Evolutionary conservation across 1,140 invertebrate genomes (phyloP).

Genomic region (Teleopsis dalmanni): DNA sequence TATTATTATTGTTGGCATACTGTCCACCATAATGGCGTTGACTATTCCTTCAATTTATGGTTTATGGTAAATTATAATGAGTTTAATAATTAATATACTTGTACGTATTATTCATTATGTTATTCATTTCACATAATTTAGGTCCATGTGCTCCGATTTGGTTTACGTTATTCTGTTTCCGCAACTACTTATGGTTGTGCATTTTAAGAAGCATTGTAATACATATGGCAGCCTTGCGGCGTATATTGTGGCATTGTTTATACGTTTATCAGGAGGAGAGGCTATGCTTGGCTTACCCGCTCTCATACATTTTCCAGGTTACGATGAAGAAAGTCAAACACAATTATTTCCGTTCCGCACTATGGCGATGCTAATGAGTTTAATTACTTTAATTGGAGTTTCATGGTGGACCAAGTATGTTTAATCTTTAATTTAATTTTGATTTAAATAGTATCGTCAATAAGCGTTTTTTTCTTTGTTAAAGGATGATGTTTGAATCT

Average conservation of each 20-base stretch:
- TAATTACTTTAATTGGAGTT: slow-evolving; percentile 67
- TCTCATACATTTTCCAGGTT: slow-evolving; percentile 82
- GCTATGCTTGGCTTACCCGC: slow-evolving; percentile 72
- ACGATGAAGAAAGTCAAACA: slow-evolving; percentile 57
- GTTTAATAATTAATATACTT: not conserved
- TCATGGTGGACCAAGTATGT: slow-evolving; percentile 70
- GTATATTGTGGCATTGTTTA: slow-evolving; percentile 80
- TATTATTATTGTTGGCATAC: slow-evolving; percentile 85
- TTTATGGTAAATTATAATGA: slow-evolving; percentile 63
- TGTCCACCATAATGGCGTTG: slow-evolving; percentile 92
- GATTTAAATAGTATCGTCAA: not conserved
- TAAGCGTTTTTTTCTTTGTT: not conserved
- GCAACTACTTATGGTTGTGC: slow-evolving; percentile 88
- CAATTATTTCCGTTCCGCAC: slow-evolving; percentile 87
- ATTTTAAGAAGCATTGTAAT: slow-evolving; percentile 88
- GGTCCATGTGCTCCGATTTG: slow-evolving; percentile 93
- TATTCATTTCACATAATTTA: slow-evolving; percentile 31
- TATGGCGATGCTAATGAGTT: slow-evolving; percentile 78
- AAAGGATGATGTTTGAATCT: slow-evolving; percentile 62
- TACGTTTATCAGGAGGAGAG: slow-evolving; percentile 85
- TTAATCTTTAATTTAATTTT: not conserved
- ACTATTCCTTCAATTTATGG: slow-evolving; percentile 96
- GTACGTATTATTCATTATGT: not conserved
- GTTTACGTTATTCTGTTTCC: slow-evolving; percentile 98
- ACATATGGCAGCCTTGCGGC: slow-evolving; percentile 91